phyloP scores from a whole-genome alignment of 2,888 invertebrate species.

The Arrhopalites spinosus region DNA sequence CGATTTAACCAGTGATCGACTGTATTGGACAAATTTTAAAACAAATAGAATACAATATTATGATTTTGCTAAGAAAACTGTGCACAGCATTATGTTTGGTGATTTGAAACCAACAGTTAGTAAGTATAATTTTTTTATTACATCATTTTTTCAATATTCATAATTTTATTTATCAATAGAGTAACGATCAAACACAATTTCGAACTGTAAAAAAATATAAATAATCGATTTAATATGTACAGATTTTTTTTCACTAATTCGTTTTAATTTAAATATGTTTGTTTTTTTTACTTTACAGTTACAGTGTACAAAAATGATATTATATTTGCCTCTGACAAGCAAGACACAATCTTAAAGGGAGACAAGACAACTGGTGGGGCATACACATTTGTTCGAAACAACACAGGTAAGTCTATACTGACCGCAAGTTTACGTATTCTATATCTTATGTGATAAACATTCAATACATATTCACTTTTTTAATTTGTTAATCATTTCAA shows the following conservation, averaged over 20 bases:
- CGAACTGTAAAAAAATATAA: too few species aligned
- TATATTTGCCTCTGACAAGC: conserved; percentile 69
- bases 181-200: too few species aligned
- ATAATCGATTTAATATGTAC: too few species aligned
- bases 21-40: conserved; percentile 70
- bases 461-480: too few species aligned
- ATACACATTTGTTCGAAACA: conserved; percentile 64
- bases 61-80: conserved; percentile 61
- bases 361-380: conserved; percentile 66
- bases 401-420: conserved; percentile 63
- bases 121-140: not conserved
- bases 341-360: conserved; percentile 68
- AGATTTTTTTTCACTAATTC: too few species aligned
- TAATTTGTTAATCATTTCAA: too few species aligned
- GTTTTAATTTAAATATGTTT: too few species aligned
- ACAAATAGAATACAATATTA: conserved; percentile 68
- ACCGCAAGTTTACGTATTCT: not conserved
- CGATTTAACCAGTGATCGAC: conserved; percentile 59
- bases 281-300: too few species aligned
- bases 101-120: conserved; percentile 66
- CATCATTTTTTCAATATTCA: not conserved
- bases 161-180: not conserved
- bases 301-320: conserved; percentile 69
- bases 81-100: conserved; percentile 57
- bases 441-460: not conserved